Evolutionary conservation across 2,113 vertebrate species (phyloP), one percentile per base, ranked within the genome.

Genomic region (Nerophis lumbriciformis): DNA sequence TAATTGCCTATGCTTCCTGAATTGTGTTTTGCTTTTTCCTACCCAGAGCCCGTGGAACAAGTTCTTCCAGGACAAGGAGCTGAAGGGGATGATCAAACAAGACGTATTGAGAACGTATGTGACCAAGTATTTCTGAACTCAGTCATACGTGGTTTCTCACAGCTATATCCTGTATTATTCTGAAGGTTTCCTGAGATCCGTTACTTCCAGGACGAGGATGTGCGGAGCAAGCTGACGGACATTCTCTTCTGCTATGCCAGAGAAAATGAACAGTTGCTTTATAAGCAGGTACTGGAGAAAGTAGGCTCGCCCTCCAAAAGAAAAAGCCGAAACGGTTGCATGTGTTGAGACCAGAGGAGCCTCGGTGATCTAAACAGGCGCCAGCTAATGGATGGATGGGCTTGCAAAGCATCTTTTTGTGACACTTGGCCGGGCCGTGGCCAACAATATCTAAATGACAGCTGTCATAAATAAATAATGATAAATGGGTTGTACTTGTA

Each of bases 61-160:
- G 86, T 99, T 99, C 89, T 99, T 99, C 87, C 96, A 98, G 76
- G 96, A 99, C 88, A 99, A 99, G 90, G 96, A 99, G 83, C 93
- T 99, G 73, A 91, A 95, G 82, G 90, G 92, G 65, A 96, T 99
- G 96, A 94, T 99, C 87, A 94, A 95, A 77, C 96, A 99, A 84
- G 96, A 99, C 72, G 96, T 99, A 53, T 89, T 89, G 59, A 94
- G 96, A 93, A 98, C 96, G 96, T 98, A 87, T 73, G 94, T 80
- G 6, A 3, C 51, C 1, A 36, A 38, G 28, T 49, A 0, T 52
- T 4, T 37, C 1, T 42, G 16, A 21, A 3, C 10, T 48, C 66
- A 0, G 39, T 42, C 4, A 39, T 16, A 8, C 36, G 10, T 57
- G 35, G 21, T 13, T 35, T 11, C 16, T 49, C 48, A 28, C 28